These are phyloP conservation scores for Melopsittacus undulatus DNA, from an alignment of 2,797 vertebrate species.

Conservation along the genomic window DNA sequence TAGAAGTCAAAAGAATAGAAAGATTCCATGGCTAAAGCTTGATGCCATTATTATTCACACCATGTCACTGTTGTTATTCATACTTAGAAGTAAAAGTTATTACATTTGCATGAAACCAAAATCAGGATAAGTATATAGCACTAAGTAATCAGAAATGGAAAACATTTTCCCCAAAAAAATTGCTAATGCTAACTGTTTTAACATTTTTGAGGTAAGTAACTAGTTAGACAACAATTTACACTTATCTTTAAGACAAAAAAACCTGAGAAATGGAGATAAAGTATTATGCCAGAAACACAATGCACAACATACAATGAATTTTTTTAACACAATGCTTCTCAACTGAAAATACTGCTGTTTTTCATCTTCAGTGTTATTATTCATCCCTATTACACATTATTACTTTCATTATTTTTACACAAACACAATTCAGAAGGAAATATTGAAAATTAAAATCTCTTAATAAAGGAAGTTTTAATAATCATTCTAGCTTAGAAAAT, in stretches of 20 bases:
- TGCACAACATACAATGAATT: rapidly evolving
- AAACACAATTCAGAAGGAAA: neutral
- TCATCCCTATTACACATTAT: neutral
- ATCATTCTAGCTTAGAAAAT: neutral
- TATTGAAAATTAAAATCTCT: neutral
- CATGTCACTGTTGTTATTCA: neutral
- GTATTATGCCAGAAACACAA: neutral
- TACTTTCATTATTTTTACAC: neutral
- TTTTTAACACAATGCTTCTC: neutral
- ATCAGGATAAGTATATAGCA: neutral
- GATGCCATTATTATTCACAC: neutral
- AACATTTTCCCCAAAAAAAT: neutral
- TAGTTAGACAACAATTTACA: neutral
- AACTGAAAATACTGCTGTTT: neutral
- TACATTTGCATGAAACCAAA: neutral
- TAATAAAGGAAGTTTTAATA: neutral
- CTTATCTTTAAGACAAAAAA: neutral
- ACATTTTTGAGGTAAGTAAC: neutral
- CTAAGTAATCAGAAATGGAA: neutral
- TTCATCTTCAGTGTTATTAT: neutral
- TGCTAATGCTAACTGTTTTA: neutral
- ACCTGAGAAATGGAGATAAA: neutral
- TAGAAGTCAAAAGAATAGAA: neutral
- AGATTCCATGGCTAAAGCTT: neutral
- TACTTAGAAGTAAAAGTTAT: neutral